phyloP scores from a whole-genome alignment of 2,113 vertebrate species.

The Pluvialis apricaria region DNA sequence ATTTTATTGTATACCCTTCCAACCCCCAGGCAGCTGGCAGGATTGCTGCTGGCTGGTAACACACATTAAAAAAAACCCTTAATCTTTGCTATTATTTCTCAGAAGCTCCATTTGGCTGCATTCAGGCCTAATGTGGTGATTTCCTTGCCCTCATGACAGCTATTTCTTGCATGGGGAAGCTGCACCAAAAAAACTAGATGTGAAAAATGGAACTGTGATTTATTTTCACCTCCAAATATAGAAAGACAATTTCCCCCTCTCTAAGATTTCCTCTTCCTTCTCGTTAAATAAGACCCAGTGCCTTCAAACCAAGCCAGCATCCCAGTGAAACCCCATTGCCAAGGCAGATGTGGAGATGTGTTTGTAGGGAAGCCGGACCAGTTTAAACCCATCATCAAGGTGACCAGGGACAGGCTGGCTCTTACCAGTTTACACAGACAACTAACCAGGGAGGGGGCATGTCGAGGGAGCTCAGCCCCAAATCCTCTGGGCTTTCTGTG shows the following conservation, averaged over 20 bases:
- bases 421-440: neutral
- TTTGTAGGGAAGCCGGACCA: neutral
- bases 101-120: neutral
- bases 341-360: neutral
- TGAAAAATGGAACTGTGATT: neutral
- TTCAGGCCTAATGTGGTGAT: neutral
- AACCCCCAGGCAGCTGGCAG: neutral
- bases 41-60: neutral
- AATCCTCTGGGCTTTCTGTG: neutral
- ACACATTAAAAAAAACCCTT: neutral
- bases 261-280: neutral
- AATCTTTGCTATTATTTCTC: neutral
- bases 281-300: neutral
- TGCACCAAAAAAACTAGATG: neutral
- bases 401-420: neutral
- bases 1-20: neutral
- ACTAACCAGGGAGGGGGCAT: neutral
- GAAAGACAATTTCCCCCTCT: neutral
- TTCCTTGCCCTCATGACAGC: neutral
- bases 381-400: neutral
- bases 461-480: neutral
- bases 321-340: neutral
- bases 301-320: neutral
- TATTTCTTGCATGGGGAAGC: neutral
- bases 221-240: slow-evolving; percentile 24